phyloP scores from a whole-genome alignment of 1,140 invertebrate species.

The Cydia fagiglandana region DNA sequence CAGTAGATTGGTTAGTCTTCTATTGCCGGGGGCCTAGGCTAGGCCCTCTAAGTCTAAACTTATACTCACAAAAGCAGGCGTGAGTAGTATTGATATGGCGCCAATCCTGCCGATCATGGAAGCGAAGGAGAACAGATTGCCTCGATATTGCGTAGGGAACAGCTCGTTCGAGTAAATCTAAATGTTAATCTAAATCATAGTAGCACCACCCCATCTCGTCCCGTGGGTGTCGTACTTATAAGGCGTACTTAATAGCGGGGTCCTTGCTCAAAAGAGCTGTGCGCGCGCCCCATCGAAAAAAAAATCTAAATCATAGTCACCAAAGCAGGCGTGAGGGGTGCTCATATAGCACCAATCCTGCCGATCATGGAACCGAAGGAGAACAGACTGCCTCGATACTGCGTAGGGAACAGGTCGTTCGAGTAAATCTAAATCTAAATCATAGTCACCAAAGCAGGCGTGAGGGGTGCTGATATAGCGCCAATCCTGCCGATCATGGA shows the following conservation, averaged over 20 bases:
- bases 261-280: no score
- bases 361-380: slow-evolving; percentile 86
- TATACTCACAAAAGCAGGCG: slow-evolving; percentile 61
- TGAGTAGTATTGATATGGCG: slow-evolving; percentile 86
- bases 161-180: slow-evolving; percentile 82
- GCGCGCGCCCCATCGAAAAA: no score
- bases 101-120: slow-evolving; percentile 87
- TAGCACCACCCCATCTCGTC: no score
- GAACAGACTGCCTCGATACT: slow-evolving; percentile 82
- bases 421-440: slow-evolving; percentile 71
- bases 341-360: slow-evolving; percentile 85
- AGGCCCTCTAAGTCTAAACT: no score
- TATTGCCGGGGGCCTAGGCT: no score
- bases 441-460: slow-evolving; percentile 81
- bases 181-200: no score
- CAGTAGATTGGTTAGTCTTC: no score
- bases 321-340: slow-evolving; percentile 85
- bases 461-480: slow-evolving; percentile 86
- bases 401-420: slow-evolving; percentile 86
- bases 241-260: no score
- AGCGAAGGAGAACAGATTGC: slow-evolving; percentile 83
- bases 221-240: no score
- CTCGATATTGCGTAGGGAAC: slow-evolving; percentile 84
- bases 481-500: slow-evolving; percentile 87
- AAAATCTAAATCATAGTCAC: slow-evolving; percentile 59